These are phyloP conservation scores for Monochamus saltuarius DNA, from an alignment of 1,140 invertebrate genomes.

Conservation along the genomic window DNA sequence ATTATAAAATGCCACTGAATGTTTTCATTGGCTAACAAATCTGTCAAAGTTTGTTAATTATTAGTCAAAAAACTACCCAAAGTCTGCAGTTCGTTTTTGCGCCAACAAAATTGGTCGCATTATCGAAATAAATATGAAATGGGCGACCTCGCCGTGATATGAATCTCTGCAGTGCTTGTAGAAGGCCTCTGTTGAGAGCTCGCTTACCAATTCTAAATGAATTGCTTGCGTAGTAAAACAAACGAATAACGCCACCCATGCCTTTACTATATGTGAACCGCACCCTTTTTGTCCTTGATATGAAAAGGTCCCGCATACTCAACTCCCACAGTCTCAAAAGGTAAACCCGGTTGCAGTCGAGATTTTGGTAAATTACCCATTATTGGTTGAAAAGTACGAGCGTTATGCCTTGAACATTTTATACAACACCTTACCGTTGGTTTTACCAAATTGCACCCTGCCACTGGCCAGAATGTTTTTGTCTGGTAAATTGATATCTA, in stretches of 20 bases:
- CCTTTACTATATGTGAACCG: too few species aligned
- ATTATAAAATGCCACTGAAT: constrained; percentile 41
- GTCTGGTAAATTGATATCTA: too few species aligned
- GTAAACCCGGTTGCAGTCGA: constrained; percentile 17
- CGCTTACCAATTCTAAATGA: constrained; percentile 39
- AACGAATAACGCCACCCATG: too few species aligned
- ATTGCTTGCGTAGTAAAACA: neutral
- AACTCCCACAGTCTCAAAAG: constrained; percentile 27
- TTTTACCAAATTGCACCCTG: constrained; percentile 27
- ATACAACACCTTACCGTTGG: constrained; percentile 19
- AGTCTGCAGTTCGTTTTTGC: constrained; percentile 25
- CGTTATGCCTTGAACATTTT: constrained; percentile 15
- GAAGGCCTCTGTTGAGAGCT: constrained; percentile 35
- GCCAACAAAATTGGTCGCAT: constrained; percentile 38
- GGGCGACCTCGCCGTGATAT: constrained; percentile 30
- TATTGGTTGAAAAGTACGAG: constrained; percentile 1
- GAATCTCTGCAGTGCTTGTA: constrained; percentile 37
- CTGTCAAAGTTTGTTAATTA: constrained; percentile 49
- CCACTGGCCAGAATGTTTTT: constrained; percentile 11
- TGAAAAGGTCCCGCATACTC: too few species aligned
- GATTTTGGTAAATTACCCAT: constrained; percentile 25
- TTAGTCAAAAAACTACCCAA: constrained; percentile 49
- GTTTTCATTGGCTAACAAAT: constrained; percentile 41
- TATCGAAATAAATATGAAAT: constrained; percentile 38
- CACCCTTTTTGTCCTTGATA: too few species aligned